Conservation (phyloP, 1,140 invertebrate genomes). For the Drepana arcuata region DNA sequence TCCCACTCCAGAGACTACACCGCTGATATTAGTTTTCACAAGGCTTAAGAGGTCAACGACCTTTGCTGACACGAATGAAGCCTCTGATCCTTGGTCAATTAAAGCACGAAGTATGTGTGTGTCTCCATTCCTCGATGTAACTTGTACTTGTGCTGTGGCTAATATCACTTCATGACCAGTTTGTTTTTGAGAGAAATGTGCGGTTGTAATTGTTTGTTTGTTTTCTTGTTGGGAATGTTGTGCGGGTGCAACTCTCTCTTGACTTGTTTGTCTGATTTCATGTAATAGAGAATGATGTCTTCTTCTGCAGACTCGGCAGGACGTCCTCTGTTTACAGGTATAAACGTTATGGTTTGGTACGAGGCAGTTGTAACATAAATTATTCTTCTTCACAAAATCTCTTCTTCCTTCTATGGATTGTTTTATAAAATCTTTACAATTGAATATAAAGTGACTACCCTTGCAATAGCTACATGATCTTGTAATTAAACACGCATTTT, state of each 20-base stretch:
- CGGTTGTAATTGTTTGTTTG: no score
- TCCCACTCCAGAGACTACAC: no score
- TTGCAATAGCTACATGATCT: no score
- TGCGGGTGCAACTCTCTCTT: no score
- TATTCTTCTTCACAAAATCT: constrained; percentile 8
- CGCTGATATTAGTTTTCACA: no score
- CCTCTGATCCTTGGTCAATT: constrained; percentile 17
- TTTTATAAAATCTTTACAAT: constrained; percentile 15
- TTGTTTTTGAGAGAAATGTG: background rate
- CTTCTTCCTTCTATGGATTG: constrained; percentile 2
- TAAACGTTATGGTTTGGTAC: constrained; percentile 10
- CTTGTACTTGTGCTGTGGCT: constrained; percentile 7
- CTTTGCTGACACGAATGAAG: constrained; percentile 11
- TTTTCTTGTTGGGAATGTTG: no score
- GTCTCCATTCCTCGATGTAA: background rate
- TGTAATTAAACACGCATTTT: no score
- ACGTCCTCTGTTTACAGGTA: constrained; percentile 2
- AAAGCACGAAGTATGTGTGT: constrained; percentile 6
- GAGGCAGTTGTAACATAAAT: constrained; percentile 19
- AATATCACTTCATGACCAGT: constrained; percentile 6
- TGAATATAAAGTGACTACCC: no score
- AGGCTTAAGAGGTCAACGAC: constrained; percentile 5
- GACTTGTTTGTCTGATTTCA: no score
- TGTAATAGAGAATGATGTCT: constrained; percentile 14
- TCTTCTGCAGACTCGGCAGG: constrained; percentile 9